These are phyloP conservation scores for Melanotaenia trifasciata DNA, from an alignment of 2,797 vertebrate genomes.

Conservation along the genomic window DNA sequence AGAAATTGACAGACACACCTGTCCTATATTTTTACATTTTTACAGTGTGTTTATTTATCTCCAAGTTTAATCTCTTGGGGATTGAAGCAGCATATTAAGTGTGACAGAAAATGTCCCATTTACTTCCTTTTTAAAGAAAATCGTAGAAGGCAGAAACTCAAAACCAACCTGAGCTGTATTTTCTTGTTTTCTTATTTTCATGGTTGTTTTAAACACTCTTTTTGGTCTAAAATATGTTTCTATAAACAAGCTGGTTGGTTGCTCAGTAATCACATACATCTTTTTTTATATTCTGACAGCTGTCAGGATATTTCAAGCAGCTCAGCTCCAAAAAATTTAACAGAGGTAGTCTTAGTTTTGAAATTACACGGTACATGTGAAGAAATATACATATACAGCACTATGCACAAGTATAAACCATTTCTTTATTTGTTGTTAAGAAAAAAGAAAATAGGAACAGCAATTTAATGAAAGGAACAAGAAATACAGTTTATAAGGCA, in stretches of 20 bases:
- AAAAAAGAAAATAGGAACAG: too few species aligned
- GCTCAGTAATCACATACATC: constrained; percentile 24
- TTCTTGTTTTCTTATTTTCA: constrained; percentile 19
- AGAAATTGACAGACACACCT: constrained; percentile 3
- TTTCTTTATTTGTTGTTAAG: too few species aligned
- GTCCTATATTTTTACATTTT: constrained; percentile 30
- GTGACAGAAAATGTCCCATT: background rate
- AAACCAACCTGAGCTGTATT: background rate
- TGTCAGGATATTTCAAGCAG: constrained; percentile 26
- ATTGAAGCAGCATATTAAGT: background rate
- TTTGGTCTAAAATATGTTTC: constrained; percentile 39
- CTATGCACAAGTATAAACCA: too few species aligned
- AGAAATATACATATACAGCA: too few species aligned
- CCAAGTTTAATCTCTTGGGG: background rate
- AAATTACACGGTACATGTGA: constrained; percentile 4
- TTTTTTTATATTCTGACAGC: constrained; percentile 32
- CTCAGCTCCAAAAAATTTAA: constrained; percentile 21
- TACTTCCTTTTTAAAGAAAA: constrained; percentile 9
- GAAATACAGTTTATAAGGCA: too few species aligned
- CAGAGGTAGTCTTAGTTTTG: background rate
- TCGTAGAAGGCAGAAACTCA: background rate
- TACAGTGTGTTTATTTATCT: background rate
- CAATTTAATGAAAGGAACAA: too few species aligned
- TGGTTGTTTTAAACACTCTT: constrained; percentile 6
- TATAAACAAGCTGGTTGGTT: constrained; percentile 35